Conservation (phyloP, 1,140 invertebrate genomes). For the Drosophila lini region DNA sequence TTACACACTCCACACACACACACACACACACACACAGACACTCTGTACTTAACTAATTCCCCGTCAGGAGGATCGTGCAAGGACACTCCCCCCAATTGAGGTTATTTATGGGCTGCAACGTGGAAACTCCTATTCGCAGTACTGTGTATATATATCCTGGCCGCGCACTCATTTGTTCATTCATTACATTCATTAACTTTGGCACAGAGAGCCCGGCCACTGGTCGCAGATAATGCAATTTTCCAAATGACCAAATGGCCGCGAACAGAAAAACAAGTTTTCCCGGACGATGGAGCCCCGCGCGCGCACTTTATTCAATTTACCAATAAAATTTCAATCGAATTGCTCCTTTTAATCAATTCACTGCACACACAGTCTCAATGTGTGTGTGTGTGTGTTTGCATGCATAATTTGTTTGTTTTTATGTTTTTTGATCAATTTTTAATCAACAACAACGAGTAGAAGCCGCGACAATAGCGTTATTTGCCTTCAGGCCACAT, state of each 20-base stretch:
- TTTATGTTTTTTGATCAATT: slow-evolving; percentile 80
- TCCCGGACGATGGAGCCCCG: background rate
- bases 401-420: slow-evolving; percentile 74
- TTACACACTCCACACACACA: background rate
- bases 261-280: slow-evolving; percentile 42
- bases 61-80: slow-evolving; percentile 5
- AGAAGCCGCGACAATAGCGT: slow-evolving; percentile 19
- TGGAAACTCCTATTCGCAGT: background rate
- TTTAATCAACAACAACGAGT: slow-evolving; percentile 67
- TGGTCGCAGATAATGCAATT: slow-evolving; percentile 37
- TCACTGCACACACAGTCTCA: slow-evolving; percentile 45
- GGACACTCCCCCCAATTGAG: slow-evolving; percentile 6
- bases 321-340: slow-evolving; percentile 84
- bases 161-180: slow-evolving; percentile 38
- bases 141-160: background rate
- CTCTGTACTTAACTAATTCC: slow-evolving; percentile 2
- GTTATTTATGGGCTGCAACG: slow-evolving; percentile 23
- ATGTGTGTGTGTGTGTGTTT: background rate
- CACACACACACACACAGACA: background rate
- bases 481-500: slow-evolving; percentile 36
- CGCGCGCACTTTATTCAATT: slow-evolving; percentile 80
- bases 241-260: slow-evolving; percentile 19
- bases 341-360: slow-evolving; percentile 84
- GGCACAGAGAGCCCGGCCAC: slow-evolving; percentile 15
- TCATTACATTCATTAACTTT: slow-evolving; percentile 51